Percentiles rank a stretch among this genome's conserved stretches.
Conservation (phyloP, 2,797 vertebrate genomes). For the Sebastes kiyomatsui region DNA sequence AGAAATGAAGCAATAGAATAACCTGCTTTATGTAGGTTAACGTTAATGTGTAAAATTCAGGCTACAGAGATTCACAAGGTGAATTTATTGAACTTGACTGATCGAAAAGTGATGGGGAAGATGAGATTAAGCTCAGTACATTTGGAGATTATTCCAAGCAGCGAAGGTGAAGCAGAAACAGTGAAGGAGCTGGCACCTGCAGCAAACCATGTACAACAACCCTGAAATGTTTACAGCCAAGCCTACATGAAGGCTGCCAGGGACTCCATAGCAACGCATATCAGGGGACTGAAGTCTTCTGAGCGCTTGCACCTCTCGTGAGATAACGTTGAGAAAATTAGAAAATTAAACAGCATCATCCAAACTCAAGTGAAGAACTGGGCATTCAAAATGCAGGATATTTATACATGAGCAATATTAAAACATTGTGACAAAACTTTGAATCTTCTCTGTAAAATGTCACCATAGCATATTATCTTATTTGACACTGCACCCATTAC, state of each 20-base stretch:
- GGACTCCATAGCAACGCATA: slow-evolving; percentile 82
- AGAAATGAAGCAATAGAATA: slow-evolving; percentile 47
- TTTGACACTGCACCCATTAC: background rate
- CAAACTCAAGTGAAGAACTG: slow-evolving; percentile 9
- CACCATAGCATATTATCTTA: background rate
- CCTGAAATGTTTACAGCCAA: slow-evolving; percentile 85
- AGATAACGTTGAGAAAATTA: slow-evolving; percentile 43
- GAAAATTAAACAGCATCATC: background rate
- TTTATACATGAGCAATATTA: background rate
- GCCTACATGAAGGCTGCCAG: slow-evolving; percentile 79
- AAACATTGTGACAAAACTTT: background rate
- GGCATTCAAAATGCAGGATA: background rate
- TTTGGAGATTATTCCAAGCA: slow-evolving; percentile 51
- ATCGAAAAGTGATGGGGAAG: slow-evolving; percentile 4
- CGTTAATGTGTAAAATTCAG: background rate
- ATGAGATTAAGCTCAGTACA: slow-evolving; percentile 20
- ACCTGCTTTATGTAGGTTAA: background rate
- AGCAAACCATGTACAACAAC: slow-evolving; percentile 83
- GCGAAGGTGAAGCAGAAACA: slow-evolving; percentile 29
- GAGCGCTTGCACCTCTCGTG: slow-evolving; percentile 56
- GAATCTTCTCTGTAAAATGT: slow-evolving; percentile 3
- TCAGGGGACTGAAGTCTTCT: slow-evolving; percentile 60
- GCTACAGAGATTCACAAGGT: background rate
- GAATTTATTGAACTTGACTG: background rate
- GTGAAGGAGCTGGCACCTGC: slow-evolving; percentile 67